A percentile compares a stretch with the other conserved stretches of the same genome.
These are phyloP conservation scores for Microchrysa polita DNA, from an alignment of 2,888 invertebrate species.

Conservation along the genomic window DNA sequence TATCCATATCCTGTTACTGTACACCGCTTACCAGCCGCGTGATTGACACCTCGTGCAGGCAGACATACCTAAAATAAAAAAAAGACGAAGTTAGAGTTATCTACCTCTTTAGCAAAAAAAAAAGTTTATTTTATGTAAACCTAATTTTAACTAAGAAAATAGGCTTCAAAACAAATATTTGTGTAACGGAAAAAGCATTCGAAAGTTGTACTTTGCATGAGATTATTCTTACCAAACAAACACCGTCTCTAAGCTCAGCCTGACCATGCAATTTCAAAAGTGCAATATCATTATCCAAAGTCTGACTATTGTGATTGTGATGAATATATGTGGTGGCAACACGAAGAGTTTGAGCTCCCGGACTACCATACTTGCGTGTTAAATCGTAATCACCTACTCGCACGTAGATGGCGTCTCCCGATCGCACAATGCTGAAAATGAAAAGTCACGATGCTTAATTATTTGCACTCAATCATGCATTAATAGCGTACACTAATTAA, in stretches of 20 bases:
- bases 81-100: too few relatives aligned
- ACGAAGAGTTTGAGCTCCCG: conserved; percentile 88
- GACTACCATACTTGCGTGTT: conserved; percentile 89
- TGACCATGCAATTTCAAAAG: conserved; percentile 88
- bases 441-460: too few relatives aligned
- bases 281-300: conserved; percentile 93
- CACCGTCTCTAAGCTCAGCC: conserved; percentile 86
- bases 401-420: conserved; percentile 92
- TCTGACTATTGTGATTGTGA: conserved; percentile 95
- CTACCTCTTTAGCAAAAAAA: too few relatives aligned
- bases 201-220: too few relatives aligned
- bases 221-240: conserved; percentile 63
- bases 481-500: too few relatives aligned
- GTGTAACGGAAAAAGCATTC: too few relatives aligned
- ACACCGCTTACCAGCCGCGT: conserved; percentile 89
- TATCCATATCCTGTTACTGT: conserved; percentile 95
- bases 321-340: conserved; percentile 95
- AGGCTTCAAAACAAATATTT: too few relatives aligned
- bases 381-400: conserved; percentile 93
- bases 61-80: conserved; percentile 76
- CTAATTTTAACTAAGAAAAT: too few relatives aligned
- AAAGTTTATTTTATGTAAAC: too few relatives aligned
- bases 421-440: conserved; percentile 86
- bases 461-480: too few relatives aligned
- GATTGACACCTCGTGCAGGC: conserved; percentile 87